Base-by-base conservation (phyloP, 1,140 invertebrate genomes). In the Drosophila kepulauana region DNA sequence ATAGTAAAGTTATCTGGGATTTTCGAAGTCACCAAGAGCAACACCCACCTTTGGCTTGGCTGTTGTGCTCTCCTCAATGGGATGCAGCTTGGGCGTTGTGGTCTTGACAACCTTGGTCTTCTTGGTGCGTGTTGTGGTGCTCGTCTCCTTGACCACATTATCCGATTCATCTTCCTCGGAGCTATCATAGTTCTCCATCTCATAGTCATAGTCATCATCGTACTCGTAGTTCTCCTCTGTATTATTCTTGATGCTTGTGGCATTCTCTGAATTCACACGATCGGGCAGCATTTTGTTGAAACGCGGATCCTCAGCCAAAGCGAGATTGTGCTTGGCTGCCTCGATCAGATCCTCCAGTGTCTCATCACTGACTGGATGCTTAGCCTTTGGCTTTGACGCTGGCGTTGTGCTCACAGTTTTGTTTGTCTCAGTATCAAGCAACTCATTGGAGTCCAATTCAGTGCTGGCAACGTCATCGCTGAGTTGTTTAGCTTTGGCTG, bases 271-370 rank as follows among this genome's bases (percentile, higher is more conserved):
- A 58, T 78, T 78, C 7, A 84, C 67, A 33, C 72, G 72, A 62
- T 82, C 73, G 4, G 81, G 81, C 51, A 92, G 72, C 77, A 92
- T 84, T 77, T 92, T 89, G 51, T 92, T 91, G 45, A 86, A 92
- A 33, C 91, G 86, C 15, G 81, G 85, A 90, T 92, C 91, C 25
- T 91, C 82, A 15, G 87, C 82, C 35, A 92, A 41, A 1, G 85
- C 79, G 25, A 72, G 57, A n/a, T 66, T 91, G 16, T 92, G 91
- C 73, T 87, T 92, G 25, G 91, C 78, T 6, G 88, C 91, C 71
- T 92, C 91, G n/a, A 87, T 13, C 6, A 92, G 62, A 58, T 92
- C 88, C 67, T 80, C 68, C 0, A 90, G 49, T 0, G 75, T 86
- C 57, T 92, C 88, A 57, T 81, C 78, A 45, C 77, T 87, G 10